Evolutionary conservation across 2,797 vertebrate genomes (phyloP).

Genomic region (Pangasius macronema): DNA sequence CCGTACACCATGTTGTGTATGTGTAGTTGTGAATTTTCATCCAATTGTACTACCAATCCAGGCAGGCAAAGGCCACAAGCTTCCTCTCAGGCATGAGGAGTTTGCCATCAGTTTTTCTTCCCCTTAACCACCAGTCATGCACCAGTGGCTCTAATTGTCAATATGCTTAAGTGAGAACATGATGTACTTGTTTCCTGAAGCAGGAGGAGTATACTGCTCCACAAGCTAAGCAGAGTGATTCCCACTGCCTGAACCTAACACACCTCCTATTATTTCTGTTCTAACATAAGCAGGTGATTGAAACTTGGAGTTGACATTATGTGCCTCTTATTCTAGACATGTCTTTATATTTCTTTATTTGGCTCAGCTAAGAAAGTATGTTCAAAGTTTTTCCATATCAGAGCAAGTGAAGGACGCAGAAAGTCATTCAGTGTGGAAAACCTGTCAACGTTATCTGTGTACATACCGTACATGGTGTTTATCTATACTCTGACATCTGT

Average conservation of each 20-base stretch:
- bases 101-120: not conserved
- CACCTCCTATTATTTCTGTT: not conserved
- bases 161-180: conserved; percentile 12
- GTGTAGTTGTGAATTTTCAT: conserved; percentile 4
- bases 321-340: conserved; percentile 31
- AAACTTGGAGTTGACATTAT: conserved; percentile 3
- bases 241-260: not conserved
- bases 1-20: conserved; percentile 16
- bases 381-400: conserved; percentile 24
- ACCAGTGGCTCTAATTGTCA: conserved; percentile 1
- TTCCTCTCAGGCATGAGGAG: conserved; percentile 4
- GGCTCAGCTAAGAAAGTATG: not conserved
- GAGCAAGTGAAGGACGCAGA: conserved; percentile 7
- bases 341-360: not conserved
- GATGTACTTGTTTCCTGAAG: not conserved
- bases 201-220: not conserved
- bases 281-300: conserved; percentile 26
- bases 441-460: conserved; percentile 29
- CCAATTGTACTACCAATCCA: not conserved
- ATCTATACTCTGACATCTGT: conserved; percentile 24
- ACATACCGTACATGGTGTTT: conserved; percentile 19
- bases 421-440: conserved; percentile 16
- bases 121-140: not conserved
- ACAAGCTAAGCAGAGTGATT: not conserved
- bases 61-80: not conserved